phyloP scores from a whole-genome alignment of 2,113 vertebrate species.

The Barbus barbus region DNA sequence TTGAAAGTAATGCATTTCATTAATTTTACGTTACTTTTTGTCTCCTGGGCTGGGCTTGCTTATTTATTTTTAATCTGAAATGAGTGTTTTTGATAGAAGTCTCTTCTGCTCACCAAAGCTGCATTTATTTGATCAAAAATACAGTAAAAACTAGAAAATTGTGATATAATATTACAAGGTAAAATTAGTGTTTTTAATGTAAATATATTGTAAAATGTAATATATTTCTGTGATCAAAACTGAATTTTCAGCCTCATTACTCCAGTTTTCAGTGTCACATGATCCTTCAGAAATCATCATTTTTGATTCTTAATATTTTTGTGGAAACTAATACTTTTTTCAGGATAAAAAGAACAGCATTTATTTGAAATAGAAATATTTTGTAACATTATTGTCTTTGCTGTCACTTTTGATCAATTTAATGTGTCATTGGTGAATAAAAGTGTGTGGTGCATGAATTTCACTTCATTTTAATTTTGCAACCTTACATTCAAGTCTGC shows the following conservation, averaged over 20 bases:
- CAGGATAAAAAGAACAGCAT: not conserved
- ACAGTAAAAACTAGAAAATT: not conserved
- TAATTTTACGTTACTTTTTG: too few relatives aligned
- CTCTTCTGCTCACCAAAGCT: not conserved
- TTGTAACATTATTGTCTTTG: not conserved
- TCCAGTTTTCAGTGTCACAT: not conserved
- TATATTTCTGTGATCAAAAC: not conserved
- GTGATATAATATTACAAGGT: not conserved
- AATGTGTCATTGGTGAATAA: not conserved
- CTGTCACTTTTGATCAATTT: not conserved
- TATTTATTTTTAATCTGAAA: too few relatives aligned
- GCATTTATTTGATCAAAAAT: not conserved
- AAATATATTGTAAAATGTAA: not conserved
- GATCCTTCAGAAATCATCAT: not conserved
- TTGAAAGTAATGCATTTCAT: too few relatives aligned
- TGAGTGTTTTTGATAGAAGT: not conserved
- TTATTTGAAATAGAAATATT: not conserved
- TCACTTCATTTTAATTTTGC: too few relatives aligned
- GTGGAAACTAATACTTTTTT: not conserved
- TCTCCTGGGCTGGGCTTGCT: too few relatives aligned
- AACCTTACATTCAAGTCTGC: too few relatives aligned
- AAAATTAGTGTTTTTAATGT: not conserved
- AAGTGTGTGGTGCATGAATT: too few relatives aligned
- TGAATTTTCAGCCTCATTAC: not conserved
- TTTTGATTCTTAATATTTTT: not conserved